Conservation (phyloP, 1,140 invertebrate genomes). For the Zaprionus gabonicus region DNA sequence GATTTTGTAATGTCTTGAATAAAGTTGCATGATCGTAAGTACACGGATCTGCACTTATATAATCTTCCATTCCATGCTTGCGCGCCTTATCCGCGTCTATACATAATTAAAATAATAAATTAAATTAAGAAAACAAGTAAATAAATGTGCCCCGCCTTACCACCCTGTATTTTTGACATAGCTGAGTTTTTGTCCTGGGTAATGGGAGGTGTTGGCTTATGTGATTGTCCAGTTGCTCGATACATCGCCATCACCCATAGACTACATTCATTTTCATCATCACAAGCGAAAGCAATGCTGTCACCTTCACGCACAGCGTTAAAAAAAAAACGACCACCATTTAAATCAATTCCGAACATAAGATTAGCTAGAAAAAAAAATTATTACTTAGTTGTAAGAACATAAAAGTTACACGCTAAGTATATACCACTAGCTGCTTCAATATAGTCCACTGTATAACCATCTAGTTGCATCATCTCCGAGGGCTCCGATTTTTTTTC, state of each 20-base stretch:
- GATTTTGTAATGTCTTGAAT: slow-evolving; percentile 96
- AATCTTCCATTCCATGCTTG: slow-evolving; percentile 99
- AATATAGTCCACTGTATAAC: slow-evolving; percentile 99
- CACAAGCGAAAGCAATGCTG: slow-evolving; percentile 97
- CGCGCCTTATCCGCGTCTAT: slow-evolving; percentile 96
- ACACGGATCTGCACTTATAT: slow-evolving; percentile 98
- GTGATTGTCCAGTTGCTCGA: slow-evolving; percentile 98
- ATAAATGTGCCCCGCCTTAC: slow-evolving; percentile 41
- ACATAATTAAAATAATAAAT: slow-evolving; percentile 4
- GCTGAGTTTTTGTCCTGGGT: slow-evolving; percentile 94
- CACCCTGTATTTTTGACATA: slow-evolving; percentile 94
- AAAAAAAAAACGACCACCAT: slow-evolving; percentile 97
- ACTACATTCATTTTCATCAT: slow-evolving; percentile 99
- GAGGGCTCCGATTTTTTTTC: slow-evolving; percentile 99
- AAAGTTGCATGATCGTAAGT: slow-evolving; percentile 97
- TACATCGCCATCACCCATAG: slow-evolving; percentile 99
- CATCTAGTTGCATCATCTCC: slow-evolving; percentile 99
- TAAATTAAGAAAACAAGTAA: not conserved
- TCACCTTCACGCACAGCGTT: slow-evolving; percentile 99
- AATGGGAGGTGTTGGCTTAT: slow-evolving; percentile 97
- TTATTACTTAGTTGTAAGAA: not conserved
- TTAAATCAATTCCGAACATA: slow-evolving; percentile 95
- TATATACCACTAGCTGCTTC: slow-evolving; percentile 93
- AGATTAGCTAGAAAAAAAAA: slow-evolving; percentile 89
- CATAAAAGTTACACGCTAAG: slow-evolving; percentile 50